Conservation (phyloP, 2,113 vertebrate genomes). For the Pongo abelii region DNA sequence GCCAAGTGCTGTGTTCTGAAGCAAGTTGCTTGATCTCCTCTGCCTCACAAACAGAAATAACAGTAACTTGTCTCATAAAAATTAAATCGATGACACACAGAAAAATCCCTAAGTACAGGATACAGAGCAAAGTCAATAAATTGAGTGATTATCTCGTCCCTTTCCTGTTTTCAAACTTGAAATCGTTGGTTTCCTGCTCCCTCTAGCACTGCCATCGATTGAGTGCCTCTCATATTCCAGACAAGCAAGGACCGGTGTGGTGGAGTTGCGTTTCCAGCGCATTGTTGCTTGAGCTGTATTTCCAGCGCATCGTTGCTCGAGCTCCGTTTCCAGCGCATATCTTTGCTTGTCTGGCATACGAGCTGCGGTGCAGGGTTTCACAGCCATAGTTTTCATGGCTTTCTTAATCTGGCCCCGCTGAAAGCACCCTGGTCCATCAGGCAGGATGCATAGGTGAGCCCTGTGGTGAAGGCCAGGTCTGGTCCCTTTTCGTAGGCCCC, state of each 20-base stretch:
- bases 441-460: not conserved
- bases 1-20: not conserved
- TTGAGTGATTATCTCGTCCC: not conserved
- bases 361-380: not conserved
- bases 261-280: no score
- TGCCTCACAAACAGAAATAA: not conserved
- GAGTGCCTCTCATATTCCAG: not conserved
- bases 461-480: no score
- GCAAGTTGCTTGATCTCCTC: not conserved
- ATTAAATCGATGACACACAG: not conserved
- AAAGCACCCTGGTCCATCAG: not conserved
- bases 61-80: not conserved
- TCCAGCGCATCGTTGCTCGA: no score
- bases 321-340: no score
- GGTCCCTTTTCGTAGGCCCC: fast-evolving
- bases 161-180: not conserved
- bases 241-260: not conserved
- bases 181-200: not conserved
- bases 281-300: no score
- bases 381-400: not conserved
- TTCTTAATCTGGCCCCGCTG: not conserved
- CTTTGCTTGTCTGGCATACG: no score
- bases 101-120: not conserved
- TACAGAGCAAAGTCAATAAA: not conserved
- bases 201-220: fast-evolving